Base-by-base conservation (phyloP, 1,140 invertebrate species). In the Penaeus chinensis region DNA sequence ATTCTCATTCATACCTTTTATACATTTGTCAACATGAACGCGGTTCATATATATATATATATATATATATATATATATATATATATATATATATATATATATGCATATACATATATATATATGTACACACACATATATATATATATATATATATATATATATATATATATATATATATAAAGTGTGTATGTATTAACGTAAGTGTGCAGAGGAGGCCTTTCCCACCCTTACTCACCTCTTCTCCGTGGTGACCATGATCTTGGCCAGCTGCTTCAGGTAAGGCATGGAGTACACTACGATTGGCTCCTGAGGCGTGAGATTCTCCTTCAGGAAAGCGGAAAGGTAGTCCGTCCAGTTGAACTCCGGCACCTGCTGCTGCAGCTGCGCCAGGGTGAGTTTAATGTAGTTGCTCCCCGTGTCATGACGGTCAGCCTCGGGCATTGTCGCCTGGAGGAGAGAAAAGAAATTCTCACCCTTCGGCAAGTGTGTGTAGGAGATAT, bases 271-370 rank as follows among this genome's bases (percentile, higher is more conserved):
- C n/a, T 94, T 92, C 22, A 97, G 94, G 92, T 97, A 97, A 0
- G 94, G 93, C 92, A 96, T 94, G 0, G 96, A 95, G 91, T 97
- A 97, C 37, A 94, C 94, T 3, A 98, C 96, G 4, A 98, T 93
- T 0, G 94, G 94, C 90, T 97, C 96, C 10, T 95, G 92, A 2
- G 94, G 93, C 2, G 93, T 93, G 18, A 97, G 94, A 1, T 94
- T 93, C 1, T 93, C 92, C 1, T 94, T 93, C 7, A 97, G 91
- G 84, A 96, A 95, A 18, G 94, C 93, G 79, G 94, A 93, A 13
- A 98, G 92, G 92, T 96, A 97, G 85, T 93, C 92, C 13, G 94
- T 92, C 96, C 97, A 98, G 82, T 96, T 94, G 69, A 98, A 93
- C 92, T 96, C 94, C 2, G 96, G 96, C 20, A 96, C 95, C 88